Percentiles rank a stretch among this genome's conserved stretches.
These are phyloP conservation scores for Branchipolynoe longqiensis DNA, from an alignment of 2,888 invertebrate species.

Conservation along the genomic window DNA sequence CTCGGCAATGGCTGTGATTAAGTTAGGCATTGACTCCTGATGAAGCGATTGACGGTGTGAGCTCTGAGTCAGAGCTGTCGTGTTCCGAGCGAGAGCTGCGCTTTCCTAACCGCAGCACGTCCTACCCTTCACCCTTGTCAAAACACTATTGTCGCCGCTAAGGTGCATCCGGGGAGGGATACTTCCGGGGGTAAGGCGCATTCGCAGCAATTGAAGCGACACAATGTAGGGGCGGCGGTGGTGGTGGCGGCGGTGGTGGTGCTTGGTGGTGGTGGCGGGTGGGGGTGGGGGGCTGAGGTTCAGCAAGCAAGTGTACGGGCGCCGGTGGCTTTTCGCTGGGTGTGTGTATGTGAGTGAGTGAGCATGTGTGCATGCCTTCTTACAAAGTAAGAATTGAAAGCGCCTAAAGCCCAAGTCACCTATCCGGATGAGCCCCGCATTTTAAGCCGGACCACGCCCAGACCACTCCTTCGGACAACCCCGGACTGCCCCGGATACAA, in stretches of 20 bases:
- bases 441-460: too few relatives aligned
- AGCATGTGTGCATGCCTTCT: too few relatives aligned
- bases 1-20: not conserved
- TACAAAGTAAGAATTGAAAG: too few relatives aligned
- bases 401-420: too few relatives aligned
- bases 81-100: not conserved
- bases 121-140: not conserved
- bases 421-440: too few relatives aligned
- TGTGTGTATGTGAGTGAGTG: not conserved
- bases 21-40: not conserved
- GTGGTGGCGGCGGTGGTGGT: not conserved
- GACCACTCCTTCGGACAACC: too few relatives aligned
- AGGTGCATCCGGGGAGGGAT: not conserved
- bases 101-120: not conserved
- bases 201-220: not conserved
- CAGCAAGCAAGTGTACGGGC: not conserved
- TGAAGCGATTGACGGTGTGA: not conserved
- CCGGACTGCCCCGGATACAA: too few relatives aligned
- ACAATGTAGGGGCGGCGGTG: not conserved
- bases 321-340: not conserved
- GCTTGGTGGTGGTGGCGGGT: too few relatives aligned
- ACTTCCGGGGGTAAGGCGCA: not conserved
- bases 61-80: not conserved
- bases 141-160: not conserved
- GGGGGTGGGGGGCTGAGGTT: too few relatives aligned